Percentiles rank a stretch among this genome's conserved stretches.
These are phyloP conservation scores for Epinephelus coioides DNA, from an alignment of 2,797 vertebrate genomes.

Conservation along the genomic window DNA sequence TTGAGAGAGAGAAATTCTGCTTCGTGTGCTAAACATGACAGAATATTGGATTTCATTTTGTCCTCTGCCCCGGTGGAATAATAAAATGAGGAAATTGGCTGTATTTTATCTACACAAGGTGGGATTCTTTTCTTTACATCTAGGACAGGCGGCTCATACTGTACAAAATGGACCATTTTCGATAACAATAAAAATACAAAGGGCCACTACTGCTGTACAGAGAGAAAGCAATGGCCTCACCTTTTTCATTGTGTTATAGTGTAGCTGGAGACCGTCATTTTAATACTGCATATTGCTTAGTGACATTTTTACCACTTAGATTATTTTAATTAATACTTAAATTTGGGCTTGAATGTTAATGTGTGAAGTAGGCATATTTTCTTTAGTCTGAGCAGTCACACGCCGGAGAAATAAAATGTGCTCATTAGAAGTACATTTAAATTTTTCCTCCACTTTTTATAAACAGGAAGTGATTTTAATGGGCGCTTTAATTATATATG, in stretches of 20 bases:
- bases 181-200: slow-evolving; percentile 9
- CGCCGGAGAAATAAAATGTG: neutral
- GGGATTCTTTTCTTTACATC: slow-evolving; percentile 1
- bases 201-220: neutral
- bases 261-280: neutral
- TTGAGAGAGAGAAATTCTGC: slow-evolving; percentile 29
- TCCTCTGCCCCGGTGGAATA: neutral
- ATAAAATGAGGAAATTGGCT: slow-evolving; percentile 20
- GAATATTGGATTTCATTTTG: slow-evolving; percentile 18
- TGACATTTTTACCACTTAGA: neutral
- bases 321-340: slow-evolving; percentile 18
- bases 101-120: slow-evolving; percentile 13
- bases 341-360: slow-evolving; percentile 29
- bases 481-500: slow-evolving; percentile 37
- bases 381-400: slow-evolving; percentile 20
- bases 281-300: neutral
- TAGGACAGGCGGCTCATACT: neutral
- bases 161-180: neutral
- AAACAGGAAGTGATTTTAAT: slow-evolving; percentile 29
- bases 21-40: slow-evolving; percentile 21
- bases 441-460: neutral
- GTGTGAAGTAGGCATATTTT: slow-evolving; percentile 33
- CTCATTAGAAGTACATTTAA: neutral
- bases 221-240: neutral
- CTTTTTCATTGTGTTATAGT: neutral